A percentile compares a stretch with the other conserved stretches of the same genome.
Conservation (phyloP, 2,888 invertebrate genomes). For the Cotesia congregata region DNA sequence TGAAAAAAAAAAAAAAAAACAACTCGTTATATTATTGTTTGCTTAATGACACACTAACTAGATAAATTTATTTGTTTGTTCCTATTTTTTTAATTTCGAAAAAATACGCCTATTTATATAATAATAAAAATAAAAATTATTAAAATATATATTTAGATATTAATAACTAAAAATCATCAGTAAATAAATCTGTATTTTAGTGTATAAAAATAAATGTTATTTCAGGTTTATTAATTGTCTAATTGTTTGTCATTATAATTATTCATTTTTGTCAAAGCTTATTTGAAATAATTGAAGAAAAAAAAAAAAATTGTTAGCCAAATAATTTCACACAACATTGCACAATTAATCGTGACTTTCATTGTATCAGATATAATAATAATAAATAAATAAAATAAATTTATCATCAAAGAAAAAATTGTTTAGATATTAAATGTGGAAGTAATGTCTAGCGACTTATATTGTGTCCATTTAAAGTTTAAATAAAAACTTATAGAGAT, state of each 20-base stretch:
- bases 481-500: background rate
- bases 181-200: conserved; percentile 54
- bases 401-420: conserved; percentile 21
- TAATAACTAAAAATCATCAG: conserved; percentile 26
- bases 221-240: conserved; percentile 34
- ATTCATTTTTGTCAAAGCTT: background rate
- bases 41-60: conserved; percentile 61
- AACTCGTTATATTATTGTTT: conserved; percentile 60
- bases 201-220: conserved; percentile 48
- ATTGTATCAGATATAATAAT: background rate
- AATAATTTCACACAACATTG: conserved; percentile 42
- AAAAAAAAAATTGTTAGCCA: conserved; percentile 35
- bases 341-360: conserved; percentile 43
- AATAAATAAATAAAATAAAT: conserved; percentile 19
- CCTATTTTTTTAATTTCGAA: background rate
- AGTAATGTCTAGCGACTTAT: conserved; percentile 26
- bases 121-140: conserved; percentile 48
- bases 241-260: background rate
- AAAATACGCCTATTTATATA: conserved; percentile 58
- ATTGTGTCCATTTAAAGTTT: conserved; percentile 37
- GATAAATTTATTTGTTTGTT: conserved; percentile 49
- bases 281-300: background rate
- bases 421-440: conserved; percentile 17
- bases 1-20: conserved; percentile 47
- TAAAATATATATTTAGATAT: conserved; percentile 38